A percentile compares a stretch with the other conserved stretches of the same genome.
phyloP scores from a whole-genome alignment of 2,888 invertebrate genomes.

The Pomacea canaliculata region DNA sequence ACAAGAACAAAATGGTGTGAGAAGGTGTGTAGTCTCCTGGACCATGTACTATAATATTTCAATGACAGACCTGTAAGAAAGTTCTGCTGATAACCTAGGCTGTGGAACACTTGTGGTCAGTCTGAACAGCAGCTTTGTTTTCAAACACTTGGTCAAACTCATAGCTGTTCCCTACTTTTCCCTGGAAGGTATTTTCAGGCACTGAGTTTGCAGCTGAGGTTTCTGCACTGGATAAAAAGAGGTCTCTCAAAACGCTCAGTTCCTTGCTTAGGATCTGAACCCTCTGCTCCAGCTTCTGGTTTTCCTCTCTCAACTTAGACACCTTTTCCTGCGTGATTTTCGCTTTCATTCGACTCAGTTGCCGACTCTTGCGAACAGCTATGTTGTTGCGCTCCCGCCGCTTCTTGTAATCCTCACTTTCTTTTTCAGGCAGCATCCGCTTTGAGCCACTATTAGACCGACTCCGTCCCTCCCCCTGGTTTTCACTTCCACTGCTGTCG shows the following conservation, averaged over 20 bases:
- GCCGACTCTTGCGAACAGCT: constrained; percentile 94
- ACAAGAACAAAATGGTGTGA: too few species aligned
- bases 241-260: constrained; percentile 83
- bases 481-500: constrained; percentile 7
- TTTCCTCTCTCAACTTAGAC: constrained; percentile 88
- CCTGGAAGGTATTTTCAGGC: neutral
- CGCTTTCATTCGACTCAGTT: constrained; percentile 94
- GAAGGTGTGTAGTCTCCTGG: too few species aligned
- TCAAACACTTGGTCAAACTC: constrained; percentile 10
- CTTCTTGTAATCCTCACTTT: constrained; percentile 86
- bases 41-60: too few species aligned
- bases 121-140: constrained; percentile 24
- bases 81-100: neutral
- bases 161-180: neutral
- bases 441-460: constrained; percentile 17
- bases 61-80: too few species aligned
- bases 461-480: constrained; percentile 12
- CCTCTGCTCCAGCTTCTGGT: constrained; percentile 89
- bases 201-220: constrained; percentile 31
- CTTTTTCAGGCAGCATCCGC: constrained; percentile 14
- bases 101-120: constrained; percentile 40
- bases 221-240: constrained; percentile 71
- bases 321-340: constrained; percentile 95
- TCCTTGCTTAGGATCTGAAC: constrained; percentile 85
- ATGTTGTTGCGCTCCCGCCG: constrained; percentile 95